Evolutionary conservation across 2,888 invertebrate species (phyloP), one percentile per base, ranked within the genome.

Genomic region (Lithosia quadra): DNA sequence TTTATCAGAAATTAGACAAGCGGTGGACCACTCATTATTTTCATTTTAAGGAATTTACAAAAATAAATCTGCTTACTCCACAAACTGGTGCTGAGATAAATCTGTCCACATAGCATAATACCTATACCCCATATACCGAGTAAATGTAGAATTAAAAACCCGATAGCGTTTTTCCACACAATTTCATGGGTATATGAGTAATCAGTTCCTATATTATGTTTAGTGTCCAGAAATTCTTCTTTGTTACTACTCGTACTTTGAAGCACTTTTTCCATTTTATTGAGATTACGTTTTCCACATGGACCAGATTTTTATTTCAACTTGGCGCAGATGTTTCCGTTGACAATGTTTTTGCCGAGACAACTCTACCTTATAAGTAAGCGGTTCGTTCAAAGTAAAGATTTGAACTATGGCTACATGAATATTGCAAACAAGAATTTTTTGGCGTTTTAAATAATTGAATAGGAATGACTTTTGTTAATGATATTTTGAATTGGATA

Each of bases 91-190:
- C 63, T 73, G 24, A 74, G 56, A 18, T 39, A 67, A 49, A 73
- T 59, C 55, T 64, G 74, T 33, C 86, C 84, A 0, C 85, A 82
- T 1, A 91, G 24, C 9, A 84, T 65, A 13, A 92, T 73, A 69
- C 76, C 86, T 0, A 91, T 4, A 9, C 95, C 96, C 85, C 92
- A 93, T 7, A 95, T 9, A 1, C 92, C 95, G 2, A 89, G 79
- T 0, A 95, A 22, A 84, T 96, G 96, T 21, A 96, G 81, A 1
- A 94, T 68, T 2, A 96, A 72, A 83, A 96, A 96, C 43, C 96
- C 96, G 22, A 96, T 92, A 0, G 92, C 95, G 85, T 96, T 96
- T 74, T 88, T 91, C 96, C 96, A 96, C 3, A 96, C 96, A 18
- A 96, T 92, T 84, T 95, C 73, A 95, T 95, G 91, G 91, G 85